A percentile compares a stretch with the other conserved stretches of the same genome.
Evolutionary conservation across 2,888 invertebrate genomes (phyloP).

Genomic region (Unio pictorum): DNA sequence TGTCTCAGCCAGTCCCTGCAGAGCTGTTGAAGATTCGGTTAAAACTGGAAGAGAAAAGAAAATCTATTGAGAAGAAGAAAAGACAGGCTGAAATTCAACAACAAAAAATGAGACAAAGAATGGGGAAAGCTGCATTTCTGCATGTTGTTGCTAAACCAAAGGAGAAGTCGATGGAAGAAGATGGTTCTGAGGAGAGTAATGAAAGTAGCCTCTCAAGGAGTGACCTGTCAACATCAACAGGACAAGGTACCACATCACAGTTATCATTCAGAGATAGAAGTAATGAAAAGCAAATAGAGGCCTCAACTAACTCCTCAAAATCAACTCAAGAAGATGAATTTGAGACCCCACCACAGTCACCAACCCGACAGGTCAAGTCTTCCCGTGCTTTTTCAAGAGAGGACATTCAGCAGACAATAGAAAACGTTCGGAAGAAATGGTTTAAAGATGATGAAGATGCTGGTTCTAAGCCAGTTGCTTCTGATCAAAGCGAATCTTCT

Average conservation of each 20-base stretch:
- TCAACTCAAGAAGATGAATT: background rate
- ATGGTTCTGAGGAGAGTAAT: slow-evolving; percentile 12
- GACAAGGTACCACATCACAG: slow-evolving; percentile 11
- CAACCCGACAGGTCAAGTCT: slow-evolving; percentile 8
- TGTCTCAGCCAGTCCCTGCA: slow-evolving; percentile 55
- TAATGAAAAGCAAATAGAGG: slow-evolving; percentile 4
- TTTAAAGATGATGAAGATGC: slow-evolving; percentile 46
- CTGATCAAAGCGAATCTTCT: slow-evolving; percentile 12
- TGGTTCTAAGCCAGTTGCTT: background rate
- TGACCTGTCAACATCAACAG: slow-evolving; percentile 1
- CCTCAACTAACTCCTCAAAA: background rate
- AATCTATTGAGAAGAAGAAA: slow-evolving; percentile 93
- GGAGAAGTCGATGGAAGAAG: slow-evolving; percentile 30
- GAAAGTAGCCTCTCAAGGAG: slow-evolving; percentile 7
- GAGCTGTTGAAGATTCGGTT: slow-evolving; percentile 89
- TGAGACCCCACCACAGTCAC: slow-evolving; percentile 8
- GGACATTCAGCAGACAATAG: slow-evolving; percentile 63
- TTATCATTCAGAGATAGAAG: too few relatives aligned
- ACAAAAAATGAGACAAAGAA: slow-evolving; percentile 88
- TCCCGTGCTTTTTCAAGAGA: slow-evolving; percentile 54
- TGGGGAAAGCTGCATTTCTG: slow-evolving; percentile 92
- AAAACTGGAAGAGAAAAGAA: slow-evolving; percentile 93
- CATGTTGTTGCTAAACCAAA: slow-evolving; percentile 77
- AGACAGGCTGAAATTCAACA: slow-evolving; percentile 88
- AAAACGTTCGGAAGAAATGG: slow-evolving; percentile 63